Conservation (phyloP, 2,113 vertebrate species). For the Lepus americanus region DNA sequence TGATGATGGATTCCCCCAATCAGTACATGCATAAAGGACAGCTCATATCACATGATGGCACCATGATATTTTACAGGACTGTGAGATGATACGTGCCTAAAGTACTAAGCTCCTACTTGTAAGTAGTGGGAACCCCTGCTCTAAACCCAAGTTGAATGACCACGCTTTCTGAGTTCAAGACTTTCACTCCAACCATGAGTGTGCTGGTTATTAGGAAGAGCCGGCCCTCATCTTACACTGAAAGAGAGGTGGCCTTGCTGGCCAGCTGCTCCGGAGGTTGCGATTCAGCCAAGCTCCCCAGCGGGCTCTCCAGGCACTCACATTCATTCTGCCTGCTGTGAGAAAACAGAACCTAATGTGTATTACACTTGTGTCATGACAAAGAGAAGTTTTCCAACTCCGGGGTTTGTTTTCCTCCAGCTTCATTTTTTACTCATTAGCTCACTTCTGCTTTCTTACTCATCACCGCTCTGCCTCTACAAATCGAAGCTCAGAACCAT, state of each 20-base stretch:
- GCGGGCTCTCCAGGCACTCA: fast-evolving
- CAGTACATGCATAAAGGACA: not conserved
- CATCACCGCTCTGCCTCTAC: not conserved
- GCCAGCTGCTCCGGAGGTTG: not conserved
- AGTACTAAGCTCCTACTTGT: not conserved
- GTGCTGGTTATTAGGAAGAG: not conserved
- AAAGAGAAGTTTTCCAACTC: not conserved
- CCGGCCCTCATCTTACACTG: not conserved
- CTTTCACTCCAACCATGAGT: not conserved
- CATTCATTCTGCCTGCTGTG: not conserved
- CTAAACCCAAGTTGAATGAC: not conserved
- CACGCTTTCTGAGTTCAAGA: not conserved
- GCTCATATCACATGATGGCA: not conserved
- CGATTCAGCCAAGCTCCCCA: no score
- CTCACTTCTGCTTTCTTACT: conserved; percentile 6
- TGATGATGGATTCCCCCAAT: not conserved
- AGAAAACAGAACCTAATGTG: not conserved
- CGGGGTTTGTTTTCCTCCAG: not conserved
- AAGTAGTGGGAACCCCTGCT: not conserved
- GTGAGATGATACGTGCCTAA: not conserved
- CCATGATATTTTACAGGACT: not conserved
- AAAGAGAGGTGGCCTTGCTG: not conserved
- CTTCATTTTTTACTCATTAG: not conserved
- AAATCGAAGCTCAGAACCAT: not conserved
- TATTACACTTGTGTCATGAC: not conserved